Conservation (phyloP, 2,113 vertebrate species). For the Anoplopoma fimbria region DNA sequence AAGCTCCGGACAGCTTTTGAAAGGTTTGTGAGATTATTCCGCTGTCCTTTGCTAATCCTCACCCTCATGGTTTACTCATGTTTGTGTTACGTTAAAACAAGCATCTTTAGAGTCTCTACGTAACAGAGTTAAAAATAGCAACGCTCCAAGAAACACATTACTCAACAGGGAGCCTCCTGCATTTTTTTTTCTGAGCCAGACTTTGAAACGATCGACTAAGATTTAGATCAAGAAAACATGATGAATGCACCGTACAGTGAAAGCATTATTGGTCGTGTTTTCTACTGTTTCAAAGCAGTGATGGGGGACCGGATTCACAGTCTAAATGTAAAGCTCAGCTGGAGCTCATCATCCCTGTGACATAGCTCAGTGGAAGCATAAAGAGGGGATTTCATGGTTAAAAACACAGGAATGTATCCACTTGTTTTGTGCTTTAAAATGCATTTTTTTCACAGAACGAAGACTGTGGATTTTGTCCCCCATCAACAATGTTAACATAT, state of each 20-base stretch:
- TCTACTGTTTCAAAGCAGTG: background rate
- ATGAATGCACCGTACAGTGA: background rate
- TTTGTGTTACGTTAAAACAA: slow-evolving; percentile 65
- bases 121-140: slow-evolving; percentile 76
- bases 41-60: slow-evolving; percentile 46
- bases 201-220: background rate
- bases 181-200: background rate
- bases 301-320: background rate
- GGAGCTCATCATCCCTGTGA: background rate
- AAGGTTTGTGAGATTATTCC: slow-evolving; percentile 55
- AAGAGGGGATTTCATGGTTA: background rate
- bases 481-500: background rate
- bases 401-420: background rate
- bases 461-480: background rate
- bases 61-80: slow-evolving; percentile 35
- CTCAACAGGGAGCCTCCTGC: slow-evolving; percentile 57
- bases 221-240: background rate
- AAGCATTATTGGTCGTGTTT: background rate
- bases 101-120: slow-evolving; percentile 66
- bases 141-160: slow-evolving; percentile 59
- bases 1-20: slow-evolving; percentile 20
- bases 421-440: background rate
- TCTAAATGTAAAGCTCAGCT: background rate
- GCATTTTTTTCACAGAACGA: background rate
- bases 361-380: background rate